phyloP scores from a whole-genome alignment of 1,140 invertebrate species.

The Bombus confusus region DNA sequence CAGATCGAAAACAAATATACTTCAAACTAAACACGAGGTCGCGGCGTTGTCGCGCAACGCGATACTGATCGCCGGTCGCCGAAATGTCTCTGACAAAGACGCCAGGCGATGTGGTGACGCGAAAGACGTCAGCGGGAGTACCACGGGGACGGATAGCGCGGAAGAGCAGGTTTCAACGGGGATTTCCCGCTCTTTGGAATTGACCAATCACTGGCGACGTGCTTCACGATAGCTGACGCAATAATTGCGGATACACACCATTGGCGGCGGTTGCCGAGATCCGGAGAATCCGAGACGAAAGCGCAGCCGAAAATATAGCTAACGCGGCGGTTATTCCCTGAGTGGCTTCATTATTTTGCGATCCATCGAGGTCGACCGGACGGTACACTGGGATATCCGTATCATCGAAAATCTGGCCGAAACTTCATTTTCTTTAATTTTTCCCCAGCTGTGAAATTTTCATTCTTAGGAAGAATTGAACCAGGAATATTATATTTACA shows the following conservation, averaged over 20 bases:
- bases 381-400: not conserved
- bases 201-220: constrained; percentile 63
- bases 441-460: not conserved
- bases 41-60: constrained; percentile 17
- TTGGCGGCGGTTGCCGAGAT: constrained; percentile 49
- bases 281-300: not conserved
- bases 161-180: constrained; percentile 68
- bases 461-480: not conserved
- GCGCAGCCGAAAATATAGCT: not conserved
- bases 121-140: constrained; percentile 37
- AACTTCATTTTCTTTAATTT: not conserved
- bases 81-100: constrained; percentile 41
- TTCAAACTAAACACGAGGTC: not conserved
- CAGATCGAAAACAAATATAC: not conserved
- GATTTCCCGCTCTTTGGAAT: constrained; percentile 70
- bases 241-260: constrained; percentile 53
- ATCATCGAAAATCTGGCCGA: too few species aligned
- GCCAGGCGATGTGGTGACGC: constrained; percentile 35
- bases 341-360: not conserved
- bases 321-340: constrained; percentile 10
- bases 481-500: not conserved
- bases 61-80: constrained; percentile 49
- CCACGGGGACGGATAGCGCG: constrained; percentile 38
- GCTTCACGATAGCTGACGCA: constrained; percentile 59
- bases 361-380: not conserved